These are phyloP conservation scores for Drosophila saltans DNA, from an alignment of 1,140 invertebrate genomes.

Conservation along the genomic window DNA sequence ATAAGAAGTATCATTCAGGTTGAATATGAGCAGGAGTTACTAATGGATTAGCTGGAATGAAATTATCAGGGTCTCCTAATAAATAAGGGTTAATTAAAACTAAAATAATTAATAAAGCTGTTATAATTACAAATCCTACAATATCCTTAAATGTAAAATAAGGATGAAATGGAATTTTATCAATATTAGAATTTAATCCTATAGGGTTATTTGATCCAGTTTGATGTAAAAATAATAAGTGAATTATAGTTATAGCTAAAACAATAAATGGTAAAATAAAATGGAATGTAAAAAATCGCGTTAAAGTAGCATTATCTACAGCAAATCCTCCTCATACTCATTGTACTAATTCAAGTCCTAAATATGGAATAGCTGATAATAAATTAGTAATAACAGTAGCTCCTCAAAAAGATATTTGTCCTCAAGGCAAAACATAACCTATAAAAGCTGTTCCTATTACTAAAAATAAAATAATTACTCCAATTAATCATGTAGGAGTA, in stretches of 20 bases:
- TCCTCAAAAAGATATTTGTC: too few relatives aligned
- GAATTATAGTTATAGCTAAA: constrained; percentile 85
- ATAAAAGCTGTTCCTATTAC: constrained; percentile 87
- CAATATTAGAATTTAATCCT: constrained; percentile 85
- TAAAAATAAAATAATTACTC: constrained; percentile 86
- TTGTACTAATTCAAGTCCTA: too few relatives aligned
- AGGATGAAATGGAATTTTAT: constrained; percentile 87
- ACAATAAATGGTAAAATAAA: constrained; percentile 89
- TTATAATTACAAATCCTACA: constrained; percentile 85
- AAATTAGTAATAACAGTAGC: too few relatives aligned
- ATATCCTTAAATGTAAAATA: constrained; percentile 86
- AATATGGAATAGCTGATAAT: too few relatives aligned
- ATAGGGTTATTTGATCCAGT: constrained; percentile 86
- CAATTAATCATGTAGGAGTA: constrained; percentile 83
- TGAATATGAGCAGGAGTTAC: constrained; percentile 89
- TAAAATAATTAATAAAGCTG: constrained; percentile 83
- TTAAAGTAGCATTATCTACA: too few relatives aligned
- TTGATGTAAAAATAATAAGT: constrained; percentile 87
- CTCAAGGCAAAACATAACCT: constrained; percentile 88
- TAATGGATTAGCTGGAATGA: constrained; percentile 87
- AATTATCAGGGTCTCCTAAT: constrained; percentile 88
- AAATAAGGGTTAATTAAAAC: constrained; percentile 85
- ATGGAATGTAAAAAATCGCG: too few relatives aligned
- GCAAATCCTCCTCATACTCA: too few relatives aligned
- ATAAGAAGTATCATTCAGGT: constrained; percentile 91